Percentiles rank a stretch among this genome's conserved stretches.
Conservation (phyloP, 2,888 invertebrate genomes). For the Cataglyphis livida region DNA sequence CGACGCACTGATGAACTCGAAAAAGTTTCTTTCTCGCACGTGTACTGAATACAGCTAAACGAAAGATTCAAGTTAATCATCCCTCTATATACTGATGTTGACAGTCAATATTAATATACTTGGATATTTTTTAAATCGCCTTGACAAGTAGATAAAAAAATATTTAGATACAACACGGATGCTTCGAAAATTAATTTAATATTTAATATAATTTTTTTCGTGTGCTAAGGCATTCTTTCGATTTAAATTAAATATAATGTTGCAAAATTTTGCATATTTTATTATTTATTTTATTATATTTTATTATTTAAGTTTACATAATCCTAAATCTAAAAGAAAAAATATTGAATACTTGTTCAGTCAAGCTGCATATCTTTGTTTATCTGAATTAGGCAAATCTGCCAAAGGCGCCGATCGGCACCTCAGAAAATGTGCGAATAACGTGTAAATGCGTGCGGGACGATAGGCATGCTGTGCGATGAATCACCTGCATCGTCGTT, state of each 20-base stretch:
- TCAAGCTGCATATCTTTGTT: background rate
- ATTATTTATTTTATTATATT: too few species aligned
- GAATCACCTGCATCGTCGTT: constrained; percentile 66
- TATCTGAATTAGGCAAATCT: background rate
- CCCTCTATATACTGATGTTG: background rate
- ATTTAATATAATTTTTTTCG: background rate
- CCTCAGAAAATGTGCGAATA: constrained; percentile 68
- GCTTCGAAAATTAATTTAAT: background rate
- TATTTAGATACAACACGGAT: background rate
- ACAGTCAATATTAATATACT: constrained; percentile 11
- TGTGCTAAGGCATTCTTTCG: background rate
- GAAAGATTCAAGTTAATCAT: constrained; percentile 11
- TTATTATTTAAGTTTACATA: background rate
- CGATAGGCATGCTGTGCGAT: constrained; percentile 50
- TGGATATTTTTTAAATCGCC: constrained; percentile 1
- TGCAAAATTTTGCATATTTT: background rate
- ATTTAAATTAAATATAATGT: background rate
- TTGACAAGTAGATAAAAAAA: background rate
- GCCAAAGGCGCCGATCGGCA: constrained; percentile 63
- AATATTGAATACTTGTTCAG: background rate
- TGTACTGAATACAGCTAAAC: constrained; percentile 29
- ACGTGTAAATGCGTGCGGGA: constrained; percentile 19
- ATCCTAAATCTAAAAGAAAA: background rate
- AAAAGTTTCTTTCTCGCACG: constrained; percentile 38
- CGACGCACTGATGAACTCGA: constrained; percentile 33